Base-by-base conservation (phyloP, 2,113 vertebrate genomes). In the Struthidea cinerea region DNA sequence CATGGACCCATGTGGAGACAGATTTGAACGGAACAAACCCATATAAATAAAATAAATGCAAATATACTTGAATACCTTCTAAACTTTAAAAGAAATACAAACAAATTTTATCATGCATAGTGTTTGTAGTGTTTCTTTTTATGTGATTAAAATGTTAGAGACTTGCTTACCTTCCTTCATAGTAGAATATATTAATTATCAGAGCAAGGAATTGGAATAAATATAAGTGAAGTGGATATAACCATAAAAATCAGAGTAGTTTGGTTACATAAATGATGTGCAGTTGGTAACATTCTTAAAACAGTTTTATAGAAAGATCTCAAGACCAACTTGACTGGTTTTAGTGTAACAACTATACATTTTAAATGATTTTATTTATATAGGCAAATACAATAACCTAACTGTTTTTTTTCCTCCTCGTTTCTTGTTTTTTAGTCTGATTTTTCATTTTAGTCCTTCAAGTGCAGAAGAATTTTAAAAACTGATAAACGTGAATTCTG, bases 341-440 rank as follows among this genome's bases (percentile, higher is more conserved):
- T 53, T 68, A 60, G 7, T 46, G 75, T 44, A 69, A 50, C 12
- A 20, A 49, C 13, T 49, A 28, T 11, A 60, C 11, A 22, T 78
- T 87, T 67, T n/a, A 53, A 70, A 68, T 52, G 15, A 15, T 68
- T 70, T 63, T 57, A 64, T 60, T 70, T 28, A 52, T 22, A 23
- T 37, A 79, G 27, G 57, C 32, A 76, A 79, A 41, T 67, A 47
- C 67, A 74, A 70, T n/a, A 42, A 30, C 6, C 3, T 2, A 37
- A 42, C 10, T 56, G 13, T 2, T 0, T 20, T 35, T 35, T 44
- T 8, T 7, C 0, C 4, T 10, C 18, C 20, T 85, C 23, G 13
- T 46, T 90, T 65, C 30, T 19, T 53, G 22, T 26, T 81, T 52
- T 79, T 60, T 24, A 64, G 4, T 63, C 7, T 26, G 15, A 20